Base-by-base conservation (phyloP, 2,113 vertebrate genomes). In the Micronycteris hirsuta region DNA sequence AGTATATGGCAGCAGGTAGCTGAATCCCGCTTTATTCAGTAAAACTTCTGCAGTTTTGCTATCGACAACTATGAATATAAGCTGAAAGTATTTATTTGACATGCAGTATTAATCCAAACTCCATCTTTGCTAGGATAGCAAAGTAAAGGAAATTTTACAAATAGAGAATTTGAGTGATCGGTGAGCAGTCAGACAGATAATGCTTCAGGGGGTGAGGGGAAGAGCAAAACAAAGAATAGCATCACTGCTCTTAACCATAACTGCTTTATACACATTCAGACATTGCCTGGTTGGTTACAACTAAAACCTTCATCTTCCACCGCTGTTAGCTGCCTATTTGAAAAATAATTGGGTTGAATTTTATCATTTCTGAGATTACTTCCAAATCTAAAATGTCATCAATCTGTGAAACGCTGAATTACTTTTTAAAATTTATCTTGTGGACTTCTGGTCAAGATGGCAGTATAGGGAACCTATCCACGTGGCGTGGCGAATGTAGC, bases 321-420 rank as follows among this genome's bases (percentile, higher is more conserved):
- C 33, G 0, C 12, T 88, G 10, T 84, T 38, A 9, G 26, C 24
- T 71, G 45, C 26, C 52, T 92, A 26, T 33, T 12, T 73, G 4
- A 71, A 88, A 84, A 94, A 94, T 28, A 94, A 63, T 41, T 45
- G 87, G 22, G 17, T 56, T 91, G 45, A 92, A 31, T 43, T 92
- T 92, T 31, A 89, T 74, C 31, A 80, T 58, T 13, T 76, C 19
- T n/a, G n/a, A 80, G 65, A 81, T 31, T 58, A 20, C 8, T 89
- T 76, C 33, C 26, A 67, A 5, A 36, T 2, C 17, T 81, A 81
- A 92, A 67, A 36, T 43, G 74, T 11, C n/a, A 89, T 73, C 15
- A 67, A 16, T 81, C 8, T 41, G 10, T 61, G 58, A 65, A 33
- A 86, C 65, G 33, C 22, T 92, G 56, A 67, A 43, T 74, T 86